phyloP scores from a whole-genome alignment of 2,113 vertebrate species.

The Trinectes maculatus region DNA sequence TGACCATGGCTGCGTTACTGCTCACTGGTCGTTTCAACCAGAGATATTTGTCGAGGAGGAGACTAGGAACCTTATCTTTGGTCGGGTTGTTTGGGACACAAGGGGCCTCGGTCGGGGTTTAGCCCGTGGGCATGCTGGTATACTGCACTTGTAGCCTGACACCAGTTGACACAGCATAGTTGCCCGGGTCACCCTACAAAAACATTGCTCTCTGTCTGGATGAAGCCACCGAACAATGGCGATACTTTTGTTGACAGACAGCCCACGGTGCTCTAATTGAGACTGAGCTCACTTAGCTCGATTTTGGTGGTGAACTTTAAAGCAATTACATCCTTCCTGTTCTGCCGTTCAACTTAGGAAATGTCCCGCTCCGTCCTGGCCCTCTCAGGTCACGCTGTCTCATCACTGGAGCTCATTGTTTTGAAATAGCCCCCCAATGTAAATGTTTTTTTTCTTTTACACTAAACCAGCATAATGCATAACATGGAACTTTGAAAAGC shows the following conservation, averaged over 20 bases:
- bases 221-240: slow-evolving; percentile 71
- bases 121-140: slow-evolving; percentile 72
- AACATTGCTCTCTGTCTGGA: slow-evolving; percentile 71
- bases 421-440: too few species aligned
- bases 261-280: slow-evolving; percentile 64
- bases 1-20: slow-evolving; percentile 42
- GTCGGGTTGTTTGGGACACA: slow-evolving; percentile 74
- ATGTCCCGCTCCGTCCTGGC: slow-evolving; percentile 24
- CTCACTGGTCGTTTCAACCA: slow-evolving; percentile 54
- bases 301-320: slow-evolving; percentile 54
- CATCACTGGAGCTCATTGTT: neutral
- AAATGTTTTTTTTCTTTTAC: neutral
- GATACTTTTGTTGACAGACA: slow-evolving; percentile 72
- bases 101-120: slow-evolving; percentile 59
- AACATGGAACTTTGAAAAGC: slow-evolving; percentile 4
- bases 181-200: slow-evolving; percentile 79
- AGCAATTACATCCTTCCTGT: slow-evolving; percentile 70
- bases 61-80: slow-evolving; percentile 65
- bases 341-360: slow-evolving; percentile 56
- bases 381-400: slow-evolving; percentile 8
- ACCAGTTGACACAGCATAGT: slow-evolving; percentile 81
- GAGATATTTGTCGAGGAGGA: slow-evolving; percentile 58
- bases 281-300: slow-evolving; percentile 61
- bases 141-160: slow-evolving; percentile 78
- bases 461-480: neutral